phyloP scores from a whole-genome alignment of 1,140 invertebrate genomes.

The Leptoteleia sp. region DNA sequence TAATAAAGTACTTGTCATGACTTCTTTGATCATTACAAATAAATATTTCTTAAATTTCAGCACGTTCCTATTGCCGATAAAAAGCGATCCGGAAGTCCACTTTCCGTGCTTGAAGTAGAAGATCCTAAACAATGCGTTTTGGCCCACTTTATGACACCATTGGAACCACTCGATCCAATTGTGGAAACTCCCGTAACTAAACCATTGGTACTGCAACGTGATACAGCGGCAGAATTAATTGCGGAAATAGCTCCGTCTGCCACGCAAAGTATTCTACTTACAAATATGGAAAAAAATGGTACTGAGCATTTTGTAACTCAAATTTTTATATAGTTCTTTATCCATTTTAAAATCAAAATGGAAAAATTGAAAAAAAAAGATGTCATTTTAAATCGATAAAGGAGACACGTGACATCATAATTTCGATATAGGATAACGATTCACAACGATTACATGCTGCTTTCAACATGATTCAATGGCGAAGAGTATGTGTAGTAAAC shows the following conservation, averaged over 20 bases:
- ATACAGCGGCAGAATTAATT: constrained; percentile 88
- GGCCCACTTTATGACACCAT: constrained; percentile 92
- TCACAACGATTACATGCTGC: too few relatives aligned
- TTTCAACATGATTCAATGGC: too few relatives aligned
- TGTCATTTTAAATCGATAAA: too few relatives aligned
- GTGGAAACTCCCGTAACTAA: constrained; percentile 90
- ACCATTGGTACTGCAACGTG: constrained; percentile 88
- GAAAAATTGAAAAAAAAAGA: too few relatives aligned
- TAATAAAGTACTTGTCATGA: too few relatives aligned
- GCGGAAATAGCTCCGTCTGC: constrained; percentile 88
- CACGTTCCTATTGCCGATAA: constrained; percentile 82
- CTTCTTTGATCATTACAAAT: too few relatives aligned
- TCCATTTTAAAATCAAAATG: too few relatives aligned
- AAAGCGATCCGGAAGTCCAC: constrained; percentile 83
- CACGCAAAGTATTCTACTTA: constrained; percentile 88
- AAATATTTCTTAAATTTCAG: too few relatives aligned
- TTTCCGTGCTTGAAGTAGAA: constrained; percentile 91
- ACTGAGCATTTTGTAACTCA: constrained; percentile 53
- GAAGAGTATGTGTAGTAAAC: too few relatives aligned
- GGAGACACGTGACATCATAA: too few relatives aligned
- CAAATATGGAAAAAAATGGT: constrained; percentile 94
- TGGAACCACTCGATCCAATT: constrained; percentile 90
- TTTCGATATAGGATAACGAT: too few relatives aligned
- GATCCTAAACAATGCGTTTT: constrained; percentile 93
- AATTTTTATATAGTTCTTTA: too few relatives aligned